These are phyloP conservation scores for Periphyllus acericola DNA, from an alignment of 2,888 invertebrate species.

Conservation along the genomic window DNA sequence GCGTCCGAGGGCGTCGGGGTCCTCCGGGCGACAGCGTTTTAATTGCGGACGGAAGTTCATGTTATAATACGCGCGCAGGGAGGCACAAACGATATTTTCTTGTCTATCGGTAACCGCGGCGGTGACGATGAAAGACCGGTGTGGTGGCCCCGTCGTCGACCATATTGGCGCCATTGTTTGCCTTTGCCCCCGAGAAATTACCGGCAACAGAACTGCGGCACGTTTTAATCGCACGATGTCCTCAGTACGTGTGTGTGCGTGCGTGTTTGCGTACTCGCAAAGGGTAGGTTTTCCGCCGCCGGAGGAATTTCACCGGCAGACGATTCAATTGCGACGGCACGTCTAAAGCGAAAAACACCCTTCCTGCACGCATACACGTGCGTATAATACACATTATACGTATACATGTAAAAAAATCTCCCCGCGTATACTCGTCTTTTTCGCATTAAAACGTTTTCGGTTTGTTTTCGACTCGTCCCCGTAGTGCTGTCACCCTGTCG, in stretches of 20 bases:
- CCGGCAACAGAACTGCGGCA: background rate
- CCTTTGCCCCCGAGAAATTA: background rate
- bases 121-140: background rate
- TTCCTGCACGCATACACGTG: background rate
- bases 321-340: conserved; percentile 1
- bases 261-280: background rate
- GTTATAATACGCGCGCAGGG: background rate
- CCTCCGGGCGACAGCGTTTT: background rate
- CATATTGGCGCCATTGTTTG: background rate
- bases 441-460: conserved; percentile 15
- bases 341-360: background rate
- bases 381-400: background rate
- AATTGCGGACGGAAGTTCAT: background rate
- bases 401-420: too few relatives aligned
- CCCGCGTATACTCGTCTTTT: background rate
- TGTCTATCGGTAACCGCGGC: background rate
- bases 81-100: background rate
- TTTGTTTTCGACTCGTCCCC: background rate
- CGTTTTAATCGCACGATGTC: background rate
- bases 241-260: background rate
- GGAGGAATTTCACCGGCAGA: background rate
- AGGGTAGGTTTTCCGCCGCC: background rate
- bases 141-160: background rate
- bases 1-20: background rate
- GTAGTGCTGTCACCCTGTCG: background rate